Conservation (phyloP, 2,888 invertebrate species). For the Epistrophe grossulariae region DNA sequence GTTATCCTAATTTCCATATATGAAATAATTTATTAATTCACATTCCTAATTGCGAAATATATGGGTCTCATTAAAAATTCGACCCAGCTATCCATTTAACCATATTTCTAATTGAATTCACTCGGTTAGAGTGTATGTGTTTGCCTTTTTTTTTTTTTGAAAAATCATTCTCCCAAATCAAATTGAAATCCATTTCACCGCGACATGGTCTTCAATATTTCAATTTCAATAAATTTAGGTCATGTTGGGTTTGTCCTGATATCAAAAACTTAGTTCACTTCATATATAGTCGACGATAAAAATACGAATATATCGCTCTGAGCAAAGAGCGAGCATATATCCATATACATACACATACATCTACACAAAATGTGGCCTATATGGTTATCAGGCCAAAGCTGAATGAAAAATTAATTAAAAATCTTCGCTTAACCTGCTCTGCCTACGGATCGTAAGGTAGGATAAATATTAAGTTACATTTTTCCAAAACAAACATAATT, state of each 20-base stretch:
- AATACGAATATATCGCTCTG: too few relatives aligned
- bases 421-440: neutral
- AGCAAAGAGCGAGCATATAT: neutral
- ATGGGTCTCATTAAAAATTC: constrained; percentile 49
- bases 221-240: constrained; percentile 51
- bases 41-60: too few relatives aligned
- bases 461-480: constrained; percentile 37
- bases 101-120: constrained; percentile 57
- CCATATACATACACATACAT: too few relatives aligned
- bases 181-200: neutral
- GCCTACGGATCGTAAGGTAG: neutral
- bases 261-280: constrained; percentile 30
- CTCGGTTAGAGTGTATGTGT: constrained; percentile 24
- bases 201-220: constrained; percentile 37
- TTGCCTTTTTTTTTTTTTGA: neutral
- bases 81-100: constrained; percentile 54
- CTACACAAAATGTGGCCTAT: too few relatives aligned
- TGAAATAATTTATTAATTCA: too few relatives aligned
- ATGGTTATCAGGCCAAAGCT: neutral
- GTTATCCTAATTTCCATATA: too few relatives aligned
- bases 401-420: constrained; percentile 52
- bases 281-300: too few relatives aligned
- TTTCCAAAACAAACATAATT: constrained; percentile 47
- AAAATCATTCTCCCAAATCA: neutral
- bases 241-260: constrained; percentile 57